These are phyloP conservation scores for Eucera pruinosa DNA, from an alignment of 2,888 invertebrate genomes.

Conservation along the genomic window DNA sequence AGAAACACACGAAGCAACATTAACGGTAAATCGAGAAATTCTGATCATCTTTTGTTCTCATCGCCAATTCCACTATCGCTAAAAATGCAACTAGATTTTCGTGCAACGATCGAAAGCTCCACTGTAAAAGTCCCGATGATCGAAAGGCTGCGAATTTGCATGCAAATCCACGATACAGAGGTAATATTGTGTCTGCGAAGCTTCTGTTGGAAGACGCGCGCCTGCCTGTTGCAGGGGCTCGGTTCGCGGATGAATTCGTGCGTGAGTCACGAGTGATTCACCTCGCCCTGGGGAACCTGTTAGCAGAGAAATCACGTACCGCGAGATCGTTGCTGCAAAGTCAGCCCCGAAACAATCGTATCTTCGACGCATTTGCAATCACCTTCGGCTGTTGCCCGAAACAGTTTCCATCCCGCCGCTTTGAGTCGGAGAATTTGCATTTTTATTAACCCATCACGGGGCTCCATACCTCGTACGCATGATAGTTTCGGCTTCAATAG, in stretches of 20 bases:
- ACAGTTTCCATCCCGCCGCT: not conserved
- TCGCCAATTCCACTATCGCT: too few species aligned
- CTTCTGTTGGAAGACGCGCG: constrained; percentile 8
- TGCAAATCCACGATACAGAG: too few species aligned
- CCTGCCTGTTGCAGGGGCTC: constrained; percentile 5
- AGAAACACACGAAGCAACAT: too few species aligned
- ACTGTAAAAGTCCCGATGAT: too few species aligned
- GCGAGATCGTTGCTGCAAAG: constrained; percentile 45
- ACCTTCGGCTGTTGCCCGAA: not conserved
- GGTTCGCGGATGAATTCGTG: constrained; percentile 54
- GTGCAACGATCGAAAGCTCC: too few species aligned
- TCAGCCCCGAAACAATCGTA: constrained; percentile 35
- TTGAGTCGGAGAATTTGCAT: not conserved
- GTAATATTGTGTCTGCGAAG: constrained; percentile 48
- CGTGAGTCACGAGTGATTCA: constrained; percentile 68
- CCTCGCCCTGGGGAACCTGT: constrained; percentile 48
- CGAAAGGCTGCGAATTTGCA: too few species aligned
- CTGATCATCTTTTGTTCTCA: too few species aligned
- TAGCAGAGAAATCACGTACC: constrained; percentile 64
- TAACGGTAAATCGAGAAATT: too few species aligned
- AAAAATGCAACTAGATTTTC: too few species aligned
- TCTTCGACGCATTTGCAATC: constrained; percentile 23
- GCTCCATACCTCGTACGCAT: too few species aligned
- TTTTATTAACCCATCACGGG: too few species aligned
- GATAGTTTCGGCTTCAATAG: too few species aligned